Evolutionary conservation across 2,888 invertebrate genomes (phyloP).

Genomic region (Strigamia crassipes): DNA sequence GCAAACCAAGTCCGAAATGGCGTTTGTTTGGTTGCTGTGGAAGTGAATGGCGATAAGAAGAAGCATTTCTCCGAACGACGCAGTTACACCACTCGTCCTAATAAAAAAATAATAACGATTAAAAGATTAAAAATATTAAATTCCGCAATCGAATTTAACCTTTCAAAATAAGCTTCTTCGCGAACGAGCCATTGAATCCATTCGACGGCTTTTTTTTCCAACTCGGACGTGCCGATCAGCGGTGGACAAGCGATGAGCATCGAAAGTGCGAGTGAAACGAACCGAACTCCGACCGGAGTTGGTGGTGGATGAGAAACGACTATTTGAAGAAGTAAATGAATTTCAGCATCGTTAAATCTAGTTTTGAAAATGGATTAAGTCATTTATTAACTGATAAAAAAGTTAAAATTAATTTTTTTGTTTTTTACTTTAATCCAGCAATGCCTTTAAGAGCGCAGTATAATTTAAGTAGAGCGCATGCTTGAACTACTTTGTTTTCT

Average conservation of each 20-base stretch:
- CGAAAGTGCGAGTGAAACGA: conserved; percentile 89
- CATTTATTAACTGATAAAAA: too few relatives aligned
- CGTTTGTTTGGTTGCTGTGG: conserved; percentile 89
- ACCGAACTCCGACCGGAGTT: conserved; percentile 88
- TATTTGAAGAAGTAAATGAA: conserved; percentile 77
- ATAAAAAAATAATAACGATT: conserved; percentile 32
- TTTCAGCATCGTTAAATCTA: conserved; percentile 89
- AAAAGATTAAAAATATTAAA: not conserved
- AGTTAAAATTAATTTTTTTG: too few relatives aligned
- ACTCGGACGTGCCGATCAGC: conserved; percentile 73
- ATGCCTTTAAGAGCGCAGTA: conserved; percentile 92
- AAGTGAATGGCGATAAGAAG: conserved; percentile 95
- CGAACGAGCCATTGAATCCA: conserved; percentile 92
- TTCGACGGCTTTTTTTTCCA: conserved; percentile 84
- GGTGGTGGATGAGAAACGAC: conserved; percentile 86
- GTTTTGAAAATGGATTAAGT: too few relatives aligned
- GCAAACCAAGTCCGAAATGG: conserved; percentile 91
- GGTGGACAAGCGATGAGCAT: conserved; percentile 94
- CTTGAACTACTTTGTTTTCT: conserved; percentile 75
- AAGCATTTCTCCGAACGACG: conserved; percentile 92
- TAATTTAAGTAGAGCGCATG: conserved; percentile 83
- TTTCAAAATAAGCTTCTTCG: conserved; percentile 87
- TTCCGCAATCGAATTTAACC: conserved; percentile 57
- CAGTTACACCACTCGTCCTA: conserved; percentile 75
- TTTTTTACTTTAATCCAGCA: conserved; percentile 78